Conservation (phyloP, 2,888 invertebrate genomes). For the Thalpophila matura region DNA sequence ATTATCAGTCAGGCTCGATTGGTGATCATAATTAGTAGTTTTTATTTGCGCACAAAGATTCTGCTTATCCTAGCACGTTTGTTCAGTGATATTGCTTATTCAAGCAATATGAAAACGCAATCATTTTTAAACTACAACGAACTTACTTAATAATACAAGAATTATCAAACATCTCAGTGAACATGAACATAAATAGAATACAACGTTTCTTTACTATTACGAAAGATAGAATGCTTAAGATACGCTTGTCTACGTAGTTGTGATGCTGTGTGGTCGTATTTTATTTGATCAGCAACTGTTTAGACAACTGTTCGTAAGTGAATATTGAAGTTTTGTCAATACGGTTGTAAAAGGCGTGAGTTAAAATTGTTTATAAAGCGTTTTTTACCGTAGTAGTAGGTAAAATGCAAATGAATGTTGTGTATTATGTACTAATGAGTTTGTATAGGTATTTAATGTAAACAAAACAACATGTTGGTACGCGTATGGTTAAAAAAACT, state of each 20-base stretch:
- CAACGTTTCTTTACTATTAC: conserved; percentile 56
- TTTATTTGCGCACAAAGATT: background rate
- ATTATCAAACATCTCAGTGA: conserved; percentile 54
- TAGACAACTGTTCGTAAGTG: conserved; percentile 65
- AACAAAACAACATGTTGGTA: background rate
- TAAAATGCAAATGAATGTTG: conserved; percentile 19
- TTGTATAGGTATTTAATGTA: conserved; percentile 3
- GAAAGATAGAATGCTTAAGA: conserved; percentile 41
- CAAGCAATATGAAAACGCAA: conserved; percentile 8
- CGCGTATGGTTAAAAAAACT: background rate
- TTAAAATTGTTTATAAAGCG: conserved; percentile 18
- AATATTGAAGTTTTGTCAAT: conserved; percentile 57
- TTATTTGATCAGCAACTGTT: conserved; percentile 60
- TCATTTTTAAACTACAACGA: conserved; percentile 15
- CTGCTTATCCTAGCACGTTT: background rate
- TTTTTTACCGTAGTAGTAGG: conserved; percentile 12
- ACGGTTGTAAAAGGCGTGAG: conserved; percentile 25
- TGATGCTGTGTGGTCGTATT: conserved; percentile 57
- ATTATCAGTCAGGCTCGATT: background rate
- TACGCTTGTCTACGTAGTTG: conserved; percentile 48
- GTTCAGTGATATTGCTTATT: background rate
- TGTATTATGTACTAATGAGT: conserved; percentile 25
- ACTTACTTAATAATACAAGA: conserved; percentile 40
- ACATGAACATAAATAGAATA: conserved; percentile 43
- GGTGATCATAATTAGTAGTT: background rate